These are phyloP conservation scores for Columbina picui DNA, from an alignment of 2,113 vertebrate genomes.

Conservation along the genomic window DNA sequence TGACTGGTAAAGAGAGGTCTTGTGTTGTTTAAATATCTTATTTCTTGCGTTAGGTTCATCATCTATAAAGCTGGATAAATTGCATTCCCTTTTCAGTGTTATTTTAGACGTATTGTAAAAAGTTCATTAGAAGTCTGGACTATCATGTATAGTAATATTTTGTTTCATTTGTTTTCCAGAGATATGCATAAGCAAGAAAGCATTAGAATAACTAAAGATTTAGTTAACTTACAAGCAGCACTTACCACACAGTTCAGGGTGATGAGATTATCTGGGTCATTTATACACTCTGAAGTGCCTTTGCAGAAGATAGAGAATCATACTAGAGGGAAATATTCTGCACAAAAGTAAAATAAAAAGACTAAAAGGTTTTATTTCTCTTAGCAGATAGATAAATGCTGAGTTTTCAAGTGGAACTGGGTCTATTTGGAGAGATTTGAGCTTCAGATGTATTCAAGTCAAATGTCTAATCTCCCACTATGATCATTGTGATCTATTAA, in stretches of 20 bases:
- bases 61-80: background rate
- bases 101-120: background rate
- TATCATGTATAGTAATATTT: background rate
- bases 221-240: background rate
- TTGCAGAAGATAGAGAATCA: background rate
- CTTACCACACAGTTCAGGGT: background rate
- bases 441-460: background rate
- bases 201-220: background rate
- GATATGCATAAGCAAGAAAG: background rate
- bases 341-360: background rate
- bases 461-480: background rate
- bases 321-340: background rate
- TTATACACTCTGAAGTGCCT: background rate
- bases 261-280: background rate
- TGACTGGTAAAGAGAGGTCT: background rate
- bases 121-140: background rate
- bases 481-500: background rate
- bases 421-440: background rate
- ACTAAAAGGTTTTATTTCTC: background rate
- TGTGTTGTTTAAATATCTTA: background rate
- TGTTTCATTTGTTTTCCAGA: background rate
- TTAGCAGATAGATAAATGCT: background rate
- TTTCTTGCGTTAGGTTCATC: background rate
- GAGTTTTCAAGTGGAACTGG: background rate
- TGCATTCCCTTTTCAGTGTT: background rate